Conservation (phyloP, 1,140 invertebrate genomes). For the Oscheius sp. region DNA sequence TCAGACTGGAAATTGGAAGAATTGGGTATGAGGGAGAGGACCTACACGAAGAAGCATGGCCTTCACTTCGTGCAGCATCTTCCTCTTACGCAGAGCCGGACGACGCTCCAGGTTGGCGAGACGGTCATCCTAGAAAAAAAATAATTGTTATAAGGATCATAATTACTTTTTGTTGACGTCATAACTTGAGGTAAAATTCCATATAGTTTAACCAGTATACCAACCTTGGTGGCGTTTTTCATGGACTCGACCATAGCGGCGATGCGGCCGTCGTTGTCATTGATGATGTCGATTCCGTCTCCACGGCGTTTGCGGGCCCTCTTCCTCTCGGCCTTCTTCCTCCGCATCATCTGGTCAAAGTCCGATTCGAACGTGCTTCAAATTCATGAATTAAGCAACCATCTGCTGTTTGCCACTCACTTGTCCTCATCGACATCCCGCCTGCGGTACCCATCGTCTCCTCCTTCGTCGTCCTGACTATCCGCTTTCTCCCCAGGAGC, state of each 20-base stretch:
- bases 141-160: neutral
- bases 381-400: neutral
- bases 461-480: constrained; percentile 13
- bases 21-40: neutral
- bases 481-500: neutral
- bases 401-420: neutral
- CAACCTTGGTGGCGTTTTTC: constrained; percentile 51
- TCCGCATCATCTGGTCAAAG: constrained; percentile 40
- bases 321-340: constrained; percentile 43
- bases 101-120: constrained; percentile 47
- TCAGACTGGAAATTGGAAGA: constrained; percentile 39
- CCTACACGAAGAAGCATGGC: constrained; percentile 13
- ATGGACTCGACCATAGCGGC: constrained; percentile 49
- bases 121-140: constrained; percentile 49
- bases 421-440: constrained; percentile 18
- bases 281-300: constrained; percentile 53
- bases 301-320: constrained; percentile 25
- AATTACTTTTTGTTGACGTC: constrained; percentile 1
- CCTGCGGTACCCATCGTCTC: neutral
- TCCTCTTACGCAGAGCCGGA: constrained; percentile 55
- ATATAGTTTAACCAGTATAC: constrained; percentile 15
- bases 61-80: constrained; percentile 49
- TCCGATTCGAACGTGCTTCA: constrained; percentile 35
- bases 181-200: neutral
- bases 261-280: constrained; percentile 54